Evolutionary conservation across 2,888 invertebrate genomes (phyloP).

Genomic region (Netelia melanura): DNA sequence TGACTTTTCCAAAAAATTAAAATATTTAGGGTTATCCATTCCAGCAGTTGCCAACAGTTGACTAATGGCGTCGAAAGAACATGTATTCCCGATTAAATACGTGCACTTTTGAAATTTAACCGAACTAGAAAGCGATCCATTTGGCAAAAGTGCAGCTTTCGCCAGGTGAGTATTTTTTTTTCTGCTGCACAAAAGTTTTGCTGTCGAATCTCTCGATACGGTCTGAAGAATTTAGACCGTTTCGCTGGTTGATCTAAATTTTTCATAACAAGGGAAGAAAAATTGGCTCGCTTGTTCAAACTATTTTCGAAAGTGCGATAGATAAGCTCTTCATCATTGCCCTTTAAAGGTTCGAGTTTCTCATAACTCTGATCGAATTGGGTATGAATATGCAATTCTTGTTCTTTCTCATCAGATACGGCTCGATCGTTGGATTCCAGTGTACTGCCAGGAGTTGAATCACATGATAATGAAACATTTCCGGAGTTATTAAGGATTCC

Average conservation of each 20-base stretch:
- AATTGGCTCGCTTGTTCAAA: neutral
- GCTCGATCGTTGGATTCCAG: neutral
- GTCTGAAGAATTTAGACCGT: neutral
- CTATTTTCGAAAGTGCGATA: neutral
- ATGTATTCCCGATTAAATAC: neutral
- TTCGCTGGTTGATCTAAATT: neutral
- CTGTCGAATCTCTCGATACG: neutral
- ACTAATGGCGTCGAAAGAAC: neutral
- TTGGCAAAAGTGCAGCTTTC: conserved; percentile 72
- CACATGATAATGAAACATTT: too few relatives aligned
- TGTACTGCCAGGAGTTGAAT: neutral
- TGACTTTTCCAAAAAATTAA: too few relatives aligned
- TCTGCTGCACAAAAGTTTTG: neutral
- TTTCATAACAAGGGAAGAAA: too few relatives aligned
- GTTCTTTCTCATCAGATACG: neutral
- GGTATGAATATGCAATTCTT: neutral
- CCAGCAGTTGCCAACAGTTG: neutral
- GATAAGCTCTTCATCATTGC: neutral
- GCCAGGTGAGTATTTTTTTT: conserved; percentile 58
- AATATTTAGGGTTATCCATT: too few relatives aligned
- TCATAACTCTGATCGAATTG: too few relatives aligned
- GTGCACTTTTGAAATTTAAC: conserved; percentile 68
- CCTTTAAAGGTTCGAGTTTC: too few relatives aligned
- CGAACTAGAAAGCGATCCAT: conserved; percentile 19
- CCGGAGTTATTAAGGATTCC: neutral